These are phyloP conservation scores for Ennomos erosarius DNA, from an alignment of 2,888 invertebrate genomes.

Conservation along the genomic window DNA sequence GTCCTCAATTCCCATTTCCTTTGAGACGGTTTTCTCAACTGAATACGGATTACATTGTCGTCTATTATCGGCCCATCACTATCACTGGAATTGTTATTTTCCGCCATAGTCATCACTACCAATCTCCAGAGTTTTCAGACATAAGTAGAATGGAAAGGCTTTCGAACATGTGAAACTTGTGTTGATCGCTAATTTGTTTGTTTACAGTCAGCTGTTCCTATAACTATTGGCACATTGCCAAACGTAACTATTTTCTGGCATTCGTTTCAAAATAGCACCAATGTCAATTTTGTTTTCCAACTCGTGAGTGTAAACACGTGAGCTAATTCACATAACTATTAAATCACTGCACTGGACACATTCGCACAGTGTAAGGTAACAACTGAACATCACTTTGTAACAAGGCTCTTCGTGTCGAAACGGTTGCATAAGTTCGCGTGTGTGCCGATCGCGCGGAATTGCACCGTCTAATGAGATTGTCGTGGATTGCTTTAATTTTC, in stretches of 20 bases:
- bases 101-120: constrained; percentile 63
- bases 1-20: constrained; percentile 88
- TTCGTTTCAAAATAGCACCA: constrained; percentile 78
- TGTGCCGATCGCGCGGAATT: constrained; percentile 67
- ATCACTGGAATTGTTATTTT: constrained; percentile 67
- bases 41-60: constrained; percentile 86
- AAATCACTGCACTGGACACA: constrained; percentile 57
- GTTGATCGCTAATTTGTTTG: constrained; percentile 72
- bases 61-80: constrained; percentile 79
- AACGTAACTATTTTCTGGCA: constrained; percentile 68
- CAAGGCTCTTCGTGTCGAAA: constrained; percentile 61
- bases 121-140: constrained; percentile 20
- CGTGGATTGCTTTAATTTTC: constrained; percentile 63
- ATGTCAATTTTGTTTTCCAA: constrained; percentile 82
- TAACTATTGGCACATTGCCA: constrained; percentile 72
- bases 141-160: constrained; percentile 30
- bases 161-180: constrained; percentile 55
- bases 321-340: constrained; percentile 46
- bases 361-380: constrained; percentile 64
- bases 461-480: constrained; percentile 69
- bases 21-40: constrained; percentile 85
- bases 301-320: constrained; percentile 27
- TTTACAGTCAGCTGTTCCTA: constrained; percentile 81
- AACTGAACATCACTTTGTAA: constrained; percentile 71
- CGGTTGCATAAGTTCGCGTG: constrained; percentile 72